A percentile compares a stretch with the other conserved stretches of the same genome.
Evolutionary conservation across 2,797 vertebrate species (phyloP).

Genomic region (Ammospiza maritima): DNA sequence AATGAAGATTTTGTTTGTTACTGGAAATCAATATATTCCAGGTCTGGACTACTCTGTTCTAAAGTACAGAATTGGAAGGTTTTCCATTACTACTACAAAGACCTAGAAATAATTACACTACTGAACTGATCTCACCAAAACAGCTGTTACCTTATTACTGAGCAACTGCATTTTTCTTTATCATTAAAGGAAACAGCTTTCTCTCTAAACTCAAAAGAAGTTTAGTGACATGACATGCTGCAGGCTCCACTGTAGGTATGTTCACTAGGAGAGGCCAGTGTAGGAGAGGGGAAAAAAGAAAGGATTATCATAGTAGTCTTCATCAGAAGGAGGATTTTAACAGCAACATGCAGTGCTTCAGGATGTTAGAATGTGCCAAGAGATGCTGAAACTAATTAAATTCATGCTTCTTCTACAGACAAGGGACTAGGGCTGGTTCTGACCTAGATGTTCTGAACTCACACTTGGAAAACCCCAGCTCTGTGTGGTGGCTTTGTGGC

Average conservation of each 20-base stretch:
- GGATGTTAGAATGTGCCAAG: not conserved
- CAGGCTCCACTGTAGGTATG: not conserved
- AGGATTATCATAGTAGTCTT: not conserved
- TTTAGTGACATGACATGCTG: not conserved
- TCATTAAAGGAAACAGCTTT: not conserved
- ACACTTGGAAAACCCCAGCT: not conserved
- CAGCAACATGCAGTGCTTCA: not conserved
- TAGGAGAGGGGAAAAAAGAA: not conserved
- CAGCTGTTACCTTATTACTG: not conserved
- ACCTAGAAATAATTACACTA: not conserved
- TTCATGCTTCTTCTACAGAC: not conserved
- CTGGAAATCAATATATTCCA: not conserved
- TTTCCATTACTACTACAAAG: not conserved
- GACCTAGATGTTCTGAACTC: not conserved
- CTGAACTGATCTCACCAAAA: not conserved
- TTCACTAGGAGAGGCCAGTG: not conserved
- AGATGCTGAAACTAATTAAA: constrained; percentile 2
- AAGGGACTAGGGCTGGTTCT: not conserved
- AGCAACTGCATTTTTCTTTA: not conserved
- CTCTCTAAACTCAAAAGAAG: not conserved
- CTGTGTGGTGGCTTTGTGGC: not conserved
- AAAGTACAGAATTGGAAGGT: not conserved
- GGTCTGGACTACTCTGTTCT: not conserved
- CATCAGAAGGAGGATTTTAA: not conserved
- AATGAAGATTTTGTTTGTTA: not conserved